Evolutionary conservation across 2,888 invertebrate species (phyloP).

Genomic region (Panorpa germanica): DNA sequence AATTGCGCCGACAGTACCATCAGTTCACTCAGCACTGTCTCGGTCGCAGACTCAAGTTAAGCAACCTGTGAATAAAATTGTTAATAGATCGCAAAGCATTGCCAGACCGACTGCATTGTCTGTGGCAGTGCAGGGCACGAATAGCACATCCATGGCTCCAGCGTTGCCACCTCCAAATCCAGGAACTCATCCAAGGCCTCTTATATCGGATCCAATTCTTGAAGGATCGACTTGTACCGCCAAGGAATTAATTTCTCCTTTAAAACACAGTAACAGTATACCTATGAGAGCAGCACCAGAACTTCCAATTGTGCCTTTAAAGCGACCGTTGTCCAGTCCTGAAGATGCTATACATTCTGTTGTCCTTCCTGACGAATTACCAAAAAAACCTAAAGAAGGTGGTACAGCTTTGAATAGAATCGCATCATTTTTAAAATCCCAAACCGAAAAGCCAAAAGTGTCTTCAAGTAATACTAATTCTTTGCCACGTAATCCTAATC

Average conservation of each 20-base stretch:
- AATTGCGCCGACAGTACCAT: constrained; percentile 30
- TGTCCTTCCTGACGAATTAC: constrained; percentile 17
- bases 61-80: constrained; percentile 13
- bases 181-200: constrained; percentile 42
- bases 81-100: constrained; percentile 14
- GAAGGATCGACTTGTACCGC: constrained; percentile 67
- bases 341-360: constrained; percentile 18
- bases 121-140: constrained; percentile 8
- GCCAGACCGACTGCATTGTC: constrained; percentile 14
- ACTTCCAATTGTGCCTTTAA: constrained; percentile 26
- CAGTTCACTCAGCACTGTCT: no score
- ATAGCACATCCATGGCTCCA: constrained; percentile 21
- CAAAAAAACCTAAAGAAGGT: constrained; percentile 33
- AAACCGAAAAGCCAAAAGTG: constrained; percentile 29
- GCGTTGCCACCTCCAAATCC: constrained; percentile 44
- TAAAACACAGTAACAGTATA: constrained; percentile 28
- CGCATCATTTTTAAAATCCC: constrained; percentile 53
- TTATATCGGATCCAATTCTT: constrained; percentile 65
- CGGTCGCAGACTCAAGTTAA: constrained; percentile 8
- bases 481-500: constrained; percentile 34
- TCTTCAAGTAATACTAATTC: constrained; percentile 32
- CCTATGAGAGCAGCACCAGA: constrained; percentile 40
- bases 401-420: constrained; percentile 48
- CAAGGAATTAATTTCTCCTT: constrained; percentile 46
- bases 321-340: constrained; percentile 30